These are phyloP conservation scores for Alfaro cultratus DNA, from an alignment of 2,797 vertebrate genomes.

Conservation along the genomic window DNA sequence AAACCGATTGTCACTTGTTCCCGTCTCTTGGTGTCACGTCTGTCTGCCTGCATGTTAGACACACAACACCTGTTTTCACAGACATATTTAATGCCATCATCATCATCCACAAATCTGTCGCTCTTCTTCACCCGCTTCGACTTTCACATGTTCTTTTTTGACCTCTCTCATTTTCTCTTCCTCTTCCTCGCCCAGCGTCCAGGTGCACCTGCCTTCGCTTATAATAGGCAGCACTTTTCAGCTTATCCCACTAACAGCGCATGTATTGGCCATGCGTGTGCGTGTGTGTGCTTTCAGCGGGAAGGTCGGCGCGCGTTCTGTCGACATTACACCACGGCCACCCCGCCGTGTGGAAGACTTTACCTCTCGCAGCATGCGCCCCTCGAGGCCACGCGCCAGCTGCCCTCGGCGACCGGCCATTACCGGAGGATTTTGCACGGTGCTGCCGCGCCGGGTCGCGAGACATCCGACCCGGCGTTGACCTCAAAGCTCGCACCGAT, in stretches of 20 bases:
- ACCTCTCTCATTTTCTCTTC: slow-evolving; percentile 59
- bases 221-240: slow-evolving; percentile 71
- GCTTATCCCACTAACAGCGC: slow-evolving; percentile 68
- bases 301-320: slow-evolving; percentile 61
- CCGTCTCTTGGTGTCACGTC: neutral
- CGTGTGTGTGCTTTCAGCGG: slow-evolving; percentile 24
- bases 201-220: slow-evolving; percentile 70
- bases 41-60: slow-evolving; percentile 2
- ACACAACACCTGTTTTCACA: slow-evolving; percentile 16
- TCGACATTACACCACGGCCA: slow-evolving; percentile 56
- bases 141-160: slow-evolving; percentile 74
- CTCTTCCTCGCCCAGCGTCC: slow-evolving; percentile 42
- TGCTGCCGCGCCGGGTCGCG: slow-evolving; percentile 54
- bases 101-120: slow-evolving; percentile 15
- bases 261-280: slow-evolving; percentile 9
- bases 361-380: slow-evolving; percentile 41
- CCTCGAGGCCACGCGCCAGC: slow-evolving; percentile 41
- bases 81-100: slow-evolving; percentile 14
- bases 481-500: slow-evolving; percentile 13
- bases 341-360: slow-evolving; percentile 47
- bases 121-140: slow-evolving; percentile 60
- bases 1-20: neutral
- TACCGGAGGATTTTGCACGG: slow-evolving; percentile 51
- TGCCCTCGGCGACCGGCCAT: slow-evolving; percentile 64
- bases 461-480: slow-evolving; percentile 53